Percentiles rank a stretch among this genome's conserved stretches.
phyloP scores from a whole-genome alignment of 1,140 invertebrate genomes.

The Thereuonema tuberculata region DNA sequence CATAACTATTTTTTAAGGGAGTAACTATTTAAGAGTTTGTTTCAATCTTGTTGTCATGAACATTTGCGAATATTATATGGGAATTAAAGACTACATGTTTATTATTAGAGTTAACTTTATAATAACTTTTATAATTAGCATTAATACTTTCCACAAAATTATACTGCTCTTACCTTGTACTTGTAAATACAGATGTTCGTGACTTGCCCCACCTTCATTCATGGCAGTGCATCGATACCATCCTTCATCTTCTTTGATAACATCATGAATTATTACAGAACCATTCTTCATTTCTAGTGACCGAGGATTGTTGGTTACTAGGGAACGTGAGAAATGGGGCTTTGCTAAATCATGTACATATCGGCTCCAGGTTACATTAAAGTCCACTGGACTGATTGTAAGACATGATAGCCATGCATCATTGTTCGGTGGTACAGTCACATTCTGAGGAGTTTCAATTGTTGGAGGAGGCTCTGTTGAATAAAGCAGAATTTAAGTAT shows the following conservation, averaged over 20 bases:
- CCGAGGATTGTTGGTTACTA: constrained; percentile 9
- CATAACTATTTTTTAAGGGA: no score
- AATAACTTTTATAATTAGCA: no score
- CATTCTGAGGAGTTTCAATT: constrained; percentile 32
- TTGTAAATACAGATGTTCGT: background rate
- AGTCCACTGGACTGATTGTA: constrained; percentile 33
- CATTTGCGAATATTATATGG: no score
- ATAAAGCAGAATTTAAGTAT: background rate
- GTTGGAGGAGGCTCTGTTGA: constrained; percentile 37
- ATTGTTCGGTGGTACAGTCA: constrained; percentile 30
- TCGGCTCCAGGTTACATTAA: constrained; percentile 36
- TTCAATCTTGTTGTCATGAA: no score
- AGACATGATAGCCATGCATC: constrained; percentile 34
- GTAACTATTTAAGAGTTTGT: no score
- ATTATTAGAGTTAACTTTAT: no score
- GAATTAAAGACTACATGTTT: no score
- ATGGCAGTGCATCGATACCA: constrained; percentile 35
- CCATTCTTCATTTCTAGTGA: constrained; percentile 17
- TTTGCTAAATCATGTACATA: constrained; percentile 23
- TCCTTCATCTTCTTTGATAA: constrained; percentile 31
- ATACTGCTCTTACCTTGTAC: constrained; percentile 1
- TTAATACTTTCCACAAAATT: no score
- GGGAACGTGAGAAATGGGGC: background rate
- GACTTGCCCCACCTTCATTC: constrained; percentile 30
- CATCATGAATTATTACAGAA: constrained; percentile 24